Percentiles rank a stretch among this genome's conserved stretches.
These are phyloP conservation scores for Oryzias dopingdopingensis DNA, from an alignment of 2,797 vertebrate species.

Conservation along the genomic window DNA sequence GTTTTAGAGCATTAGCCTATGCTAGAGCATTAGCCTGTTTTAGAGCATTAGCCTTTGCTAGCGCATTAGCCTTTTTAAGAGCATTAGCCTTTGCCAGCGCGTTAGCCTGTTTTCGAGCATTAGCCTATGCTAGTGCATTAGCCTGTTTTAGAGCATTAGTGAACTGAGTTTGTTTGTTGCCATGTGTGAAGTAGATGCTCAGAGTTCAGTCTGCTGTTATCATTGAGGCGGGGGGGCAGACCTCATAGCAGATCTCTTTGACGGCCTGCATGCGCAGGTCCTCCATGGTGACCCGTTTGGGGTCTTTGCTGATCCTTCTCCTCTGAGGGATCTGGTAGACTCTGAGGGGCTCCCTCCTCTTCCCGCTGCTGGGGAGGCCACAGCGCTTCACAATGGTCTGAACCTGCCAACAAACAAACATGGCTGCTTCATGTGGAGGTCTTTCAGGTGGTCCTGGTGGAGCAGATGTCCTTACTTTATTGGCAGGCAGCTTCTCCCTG, in stretches of 20 bases:
- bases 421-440: neutral
- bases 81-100: too few species aligned
- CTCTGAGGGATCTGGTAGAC: constrained; percentile 92
- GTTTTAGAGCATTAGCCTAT: too few species aligned
- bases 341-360: constrained; percentile 82
- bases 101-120: too few species aligned
- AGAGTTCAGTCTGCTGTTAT: too few species aligned
- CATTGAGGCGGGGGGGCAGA: constrained; percentile 1
- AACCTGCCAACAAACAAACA: constrained; percentile 39
- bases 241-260: constrained; percentile 92
- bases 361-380: constrained; percentile 87
- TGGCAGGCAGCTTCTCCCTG: constrained; percentile 87
- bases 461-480: constrained; percentile 61
- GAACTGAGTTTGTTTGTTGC: too few species aligned
- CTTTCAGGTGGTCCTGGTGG: too few species aligned
- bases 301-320: constrained; percentile 83
- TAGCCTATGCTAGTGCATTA: too few species aligned
- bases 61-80: too few species aligned
- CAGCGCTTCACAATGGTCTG: constrained; percentile 86
- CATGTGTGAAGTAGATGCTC: too few species aligned
- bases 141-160: too few species aligned
- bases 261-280: constrained; percentile 90
- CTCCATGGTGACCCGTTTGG: constrained; percentile 81
- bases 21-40: too few species aligned
- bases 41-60: too few species aligned